These are phyloP conservation scores for Pangasius krempfi DNA, from an alignment of 2,797 vertebrate genomes.

Conservation along the genomic window DNA sequence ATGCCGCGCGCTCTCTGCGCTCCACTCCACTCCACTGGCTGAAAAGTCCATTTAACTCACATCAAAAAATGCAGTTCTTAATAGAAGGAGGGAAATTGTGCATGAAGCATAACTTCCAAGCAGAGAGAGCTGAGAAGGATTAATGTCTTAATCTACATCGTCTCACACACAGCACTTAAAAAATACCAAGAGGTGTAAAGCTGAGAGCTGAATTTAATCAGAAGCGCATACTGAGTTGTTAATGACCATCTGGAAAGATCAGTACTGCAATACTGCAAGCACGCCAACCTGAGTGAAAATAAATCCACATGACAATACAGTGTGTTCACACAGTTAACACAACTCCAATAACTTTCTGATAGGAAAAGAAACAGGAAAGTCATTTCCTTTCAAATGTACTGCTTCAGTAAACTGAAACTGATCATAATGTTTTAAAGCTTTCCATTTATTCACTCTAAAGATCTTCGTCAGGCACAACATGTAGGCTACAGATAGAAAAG, in stretches of 20 bases:
- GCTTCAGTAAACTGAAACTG: too few relatives aligned
- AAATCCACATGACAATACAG: background rate
- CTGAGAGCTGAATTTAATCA: background rate
- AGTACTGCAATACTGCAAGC: background rate
- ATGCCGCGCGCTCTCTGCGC: constrained; percentile 16
- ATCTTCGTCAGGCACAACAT: background rate
- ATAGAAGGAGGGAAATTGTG: background rate
- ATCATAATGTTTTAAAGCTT: background rate
- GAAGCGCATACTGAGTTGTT: background rate
- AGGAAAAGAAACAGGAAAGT: background rate
- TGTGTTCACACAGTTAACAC: background rate
- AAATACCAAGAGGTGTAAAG: background rate
- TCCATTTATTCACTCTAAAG: background rate
- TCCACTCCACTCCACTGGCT: constrained; percentile 31
- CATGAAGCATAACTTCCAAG: background rate
- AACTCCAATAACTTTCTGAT: constrained; percentile 21
- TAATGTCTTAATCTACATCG: background rate
- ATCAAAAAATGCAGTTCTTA: constrained; percentile 32
- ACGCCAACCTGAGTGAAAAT: background rate
- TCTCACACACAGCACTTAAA: background rate
- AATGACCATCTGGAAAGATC: background rate
- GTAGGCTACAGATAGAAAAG: constrained; percentile 50
- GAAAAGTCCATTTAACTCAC: constrained; percentile 47
- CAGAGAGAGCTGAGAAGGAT: background rate
- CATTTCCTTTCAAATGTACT: background rate